phyloP scores from a whole-genome alignment of 1,140 invertebrate species.

The Tetramorium simillimum region DNA sequence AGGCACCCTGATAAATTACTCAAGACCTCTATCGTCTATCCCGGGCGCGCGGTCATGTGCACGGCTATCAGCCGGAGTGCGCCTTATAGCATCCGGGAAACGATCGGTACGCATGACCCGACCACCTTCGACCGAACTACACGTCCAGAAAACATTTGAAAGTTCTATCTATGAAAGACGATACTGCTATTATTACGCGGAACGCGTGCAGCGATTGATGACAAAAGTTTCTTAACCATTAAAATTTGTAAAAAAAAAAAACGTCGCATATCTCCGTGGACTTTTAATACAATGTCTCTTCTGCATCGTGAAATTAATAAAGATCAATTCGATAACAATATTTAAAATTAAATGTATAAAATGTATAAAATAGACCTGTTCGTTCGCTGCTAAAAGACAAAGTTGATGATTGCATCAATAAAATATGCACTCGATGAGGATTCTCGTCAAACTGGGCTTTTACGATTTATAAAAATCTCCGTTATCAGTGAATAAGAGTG shows the following conservation, averaged over 20 bases:
- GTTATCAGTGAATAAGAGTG: not conserved
- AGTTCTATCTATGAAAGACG: not conserved
- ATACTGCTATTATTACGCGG: not conserved
- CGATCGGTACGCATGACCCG: slow-evolving; percentile 52
- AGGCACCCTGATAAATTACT: slow-evolving; percentile 80
- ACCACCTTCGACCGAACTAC: slow-evolving; percentile 19
- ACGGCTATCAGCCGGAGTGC: slow-evolving; percentile 63
- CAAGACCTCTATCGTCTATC: slow-evolving; percentile 70
- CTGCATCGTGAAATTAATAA: not conserved
- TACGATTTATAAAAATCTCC: not conserved
- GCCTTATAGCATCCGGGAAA: slow-evolving; percentile 59
- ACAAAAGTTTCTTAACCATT: not conserved
- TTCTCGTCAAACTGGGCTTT: not conserved
- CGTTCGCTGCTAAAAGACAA: not conserved
- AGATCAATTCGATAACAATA: not conserved
- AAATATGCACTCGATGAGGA: not conserved
- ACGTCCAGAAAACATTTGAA: slow-evolving; percentile 16
- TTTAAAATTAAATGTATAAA: not conserved
- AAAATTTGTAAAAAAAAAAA: too few relatives aligned
- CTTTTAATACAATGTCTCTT: not conserved
- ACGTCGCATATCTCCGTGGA: not conserved
- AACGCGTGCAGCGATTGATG: too few relatives aligned
- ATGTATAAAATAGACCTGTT: not conserved
- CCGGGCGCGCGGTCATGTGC: slow-evolving; percentile 54
- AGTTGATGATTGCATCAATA: not conserved